These are phyloP conservation scores for Chloropsis cyanopogon DNA, from an alignment of 2,113 vertebrate genomes.

Conservation along the genomic window DNA sequence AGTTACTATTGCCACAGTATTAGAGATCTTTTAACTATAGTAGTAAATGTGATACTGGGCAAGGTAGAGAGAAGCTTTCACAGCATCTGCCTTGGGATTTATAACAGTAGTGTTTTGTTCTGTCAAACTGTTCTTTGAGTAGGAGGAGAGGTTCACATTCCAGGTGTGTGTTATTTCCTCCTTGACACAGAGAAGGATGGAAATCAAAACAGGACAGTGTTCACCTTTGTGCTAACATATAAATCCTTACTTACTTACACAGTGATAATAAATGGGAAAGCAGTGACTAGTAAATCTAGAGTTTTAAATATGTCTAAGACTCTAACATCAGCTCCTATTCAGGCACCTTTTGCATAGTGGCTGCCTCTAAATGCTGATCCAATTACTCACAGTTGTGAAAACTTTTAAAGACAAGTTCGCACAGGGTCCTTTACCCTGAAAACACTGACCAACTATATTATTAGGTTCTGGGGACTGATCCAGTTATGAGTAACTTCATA, in stretches of 20 bases:
- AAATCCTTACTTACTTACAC: neutral
- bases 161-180: slow-evolving; percentile 26
- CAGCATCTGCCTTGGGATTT: neutral
- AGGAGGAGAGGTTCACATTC: slow-evolving; percentile 5
- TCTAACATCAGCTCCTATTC: neutral
- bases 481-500: neutral
- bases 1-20: neutral
- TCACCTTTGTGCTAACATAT: neutral
- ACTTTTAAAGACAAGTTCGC: neutral
- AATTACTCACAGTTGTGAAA: slow-evolving; percentile 11
- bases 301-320: neutral
- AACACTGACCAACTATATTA: neutral
- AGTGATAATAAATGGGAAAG: neutral
- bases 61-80: neutral
- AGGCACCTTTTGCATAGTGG: neutral
- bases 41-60: neutral
- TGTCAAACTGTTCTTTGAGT: neutral
- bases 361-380: neutral
- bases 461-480: neutral
- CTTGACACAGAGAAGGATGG: slow-evolving; percentile 8
- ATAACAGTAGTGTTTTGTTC: slow-evolving; percentile 7
- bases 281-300: neutral
- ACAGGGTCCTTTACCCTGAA: neutral
- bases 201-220: neutral
- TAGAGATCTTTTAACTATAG: neutral